Base-by-base conservation (phyloP, 1,140 invertebrate genomes). In the Agrypnia vestita region DNA sequence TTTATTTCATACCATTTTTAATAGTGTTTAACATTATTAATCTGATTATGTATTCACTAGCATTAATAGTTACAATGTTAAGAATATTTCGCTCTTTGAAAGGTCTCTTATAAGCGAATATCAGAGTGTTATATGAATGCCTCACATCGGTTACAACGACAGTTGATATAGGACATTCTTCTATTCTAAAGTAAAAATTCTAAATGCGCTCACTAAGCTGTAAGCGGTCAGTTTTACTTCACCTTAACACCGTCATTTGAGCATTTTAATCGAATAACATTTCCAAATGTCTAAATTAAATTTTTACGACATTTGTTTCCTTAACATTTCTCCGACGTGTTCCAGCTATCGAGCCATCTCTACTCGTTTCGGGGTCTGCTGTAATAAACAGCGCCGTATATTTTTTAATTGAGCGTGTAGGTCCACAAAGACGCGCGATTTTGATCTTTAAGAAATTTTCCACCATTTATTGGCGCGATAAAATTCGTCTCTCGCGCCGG, bases 341-440 rank as follows among this genome's bases (percentile, higher is more conserved):
- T 3, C 10, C 17, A 9, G 17, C 44, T 71, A 71, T 71, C 67
- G 46, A 71, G 35, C 51, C 49, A 74, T 74, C 71, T 77, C 62
- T 35, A n/a, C 15, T 15, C 46, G 12, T 21, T 77, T 76, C 51
- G 49, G 47, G 53, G 74, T 47, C 59, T 53, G 25, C 9, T 55
- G 17, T 78, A 59, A 78, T 78, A 78, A 78, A 71, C 67, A 76
- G 62, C 56, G 13, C 51, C 56, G 13, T 64, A 59, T 77, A 78
- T 55, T 25, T 78, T 78, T 78, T 78, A 78, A 78, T 78, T 78
- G 51, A 76, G 53, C 25, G 46, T 49, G 7, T n/a, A 47, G 13
- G 15, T 43, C 51, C 35, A 56, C 51, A 15, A 44, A 46, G 15
- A 17, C 44, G 59, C 19, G 76, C 53, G 76, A 78, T 78, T 72